Base-by-base conservation (phyloP, 2,113 vertebrate species). In the Gulo gulo region DNA sequence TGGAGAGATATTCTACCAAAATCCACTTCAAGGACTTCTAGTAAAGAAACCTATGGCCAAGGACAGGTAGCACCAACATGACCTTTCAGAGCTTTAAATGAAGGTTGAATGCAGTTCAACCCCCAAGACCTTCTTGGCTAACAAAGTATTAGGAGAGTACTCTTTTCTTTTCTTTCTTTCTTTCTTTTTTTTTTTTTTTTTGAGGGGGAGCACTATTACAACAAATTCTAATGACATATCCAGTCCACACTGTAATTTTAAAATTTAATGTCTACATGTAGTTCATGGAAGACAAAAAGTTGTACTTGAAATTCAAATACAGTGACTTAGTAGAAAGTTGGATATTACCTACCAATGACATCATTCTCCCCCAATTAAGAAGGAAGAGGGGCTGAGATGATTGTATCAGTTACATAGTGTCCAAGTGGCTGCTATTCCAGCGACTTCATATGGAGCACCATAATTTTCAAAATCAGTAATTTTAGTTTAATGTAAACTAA, bases 281-380 rank as follows among this genome's bases (percentile, higher is more conserved):
- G 34, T 52, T 94, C 34, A 63, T 57, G 63, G 59, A 55, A 89
- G 61, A 45, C 42, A 34, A 93, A 89, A 91, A 88, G 5, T 10
- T 85, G 55, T 7, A 7, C 45, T 39, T 95, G 45, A 93, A 85
- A 73, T 81, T 76, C 57, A 91, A 88, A 59, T 65, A 10, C 34
- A 34, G 11, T 5, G 45, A 65, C 78, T 80, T 34, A 59, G 1
- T 39, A 63, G 23, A 59, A 31, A 59, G 45, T 20, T 89, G 52
- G 29, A 39, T 6, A 1, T 50, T 50, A 42, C n/a, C 29, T 50
- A 42, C n/a, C 29, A 34, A 39, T 4, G 23, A 65, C 18, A 15
- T 6, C 12, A 69, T 65, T n/a, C 31, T 52, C 29, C 15, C 12
- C 20, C 59, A 47, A 26, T 23, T 36, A 50, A 36, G 13, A 52